Evolutionary conservation across 2,113 vertebrate species (phyloP).

Genomic region (Entosphenus tridentatus): DNA sequence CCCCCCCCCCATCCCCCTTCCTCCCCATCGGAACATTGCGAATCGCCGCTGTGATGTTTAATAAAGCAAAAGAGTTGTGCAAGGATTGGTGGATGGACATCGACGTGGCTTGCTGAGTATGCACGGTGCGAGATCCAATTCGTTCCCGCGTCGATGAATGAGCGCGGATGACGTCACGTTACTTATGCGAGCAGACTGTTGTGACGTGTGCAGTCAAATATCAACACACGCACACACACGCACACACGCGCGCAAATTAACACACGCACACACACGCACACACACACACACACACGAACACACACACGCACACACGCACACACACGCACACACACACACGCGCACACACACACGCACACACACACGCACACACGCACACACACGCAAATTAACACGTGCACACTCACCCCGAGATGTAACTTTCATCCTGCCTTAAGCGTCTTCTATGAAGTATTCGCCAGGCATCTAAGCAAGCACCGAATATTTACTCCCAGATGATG

Average conservation of each 20-base stretch:
- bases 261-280: background rate
- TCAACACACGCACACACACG: constrained; percentile 12
- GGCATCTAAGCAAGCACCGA: too few species aligned
- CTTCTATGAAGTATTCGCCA: too few species aligned
- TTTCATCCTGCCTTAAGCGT: too few species aligned
- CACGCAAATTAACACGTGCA: background rate
- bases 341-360: background rate
- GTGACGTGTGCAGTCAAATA: background rate
- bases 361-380: background rate
- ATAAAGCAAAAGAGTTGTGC: too few species aligned
- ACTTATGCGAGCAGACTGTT: too few species aligned
- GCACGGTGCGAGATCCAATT: too few species aligned
- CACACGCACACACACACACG: background rate
- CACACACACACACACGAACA: background rate
- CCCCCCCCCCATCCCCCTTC: constrained; percentile 15
- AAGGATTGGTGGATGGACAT: too few species aligned
- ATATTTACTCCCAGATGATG: too few species aligned
- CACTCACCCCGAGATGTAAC: too few species aligned
- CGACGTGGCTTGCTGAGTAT: too few species aligned
- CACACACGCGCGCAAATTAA: background rate
- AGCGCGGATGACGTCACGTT: too few species aligned
- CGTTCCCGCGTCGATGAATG: too few species aligned
- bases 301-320: background rate
- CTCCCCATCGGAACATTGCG: constrained; percentile 14
- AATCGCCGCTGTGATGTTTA: background rate